Conservation (phyloP, 2,888 invertebrate genomes). For the Erebia aethiops region DNA sequence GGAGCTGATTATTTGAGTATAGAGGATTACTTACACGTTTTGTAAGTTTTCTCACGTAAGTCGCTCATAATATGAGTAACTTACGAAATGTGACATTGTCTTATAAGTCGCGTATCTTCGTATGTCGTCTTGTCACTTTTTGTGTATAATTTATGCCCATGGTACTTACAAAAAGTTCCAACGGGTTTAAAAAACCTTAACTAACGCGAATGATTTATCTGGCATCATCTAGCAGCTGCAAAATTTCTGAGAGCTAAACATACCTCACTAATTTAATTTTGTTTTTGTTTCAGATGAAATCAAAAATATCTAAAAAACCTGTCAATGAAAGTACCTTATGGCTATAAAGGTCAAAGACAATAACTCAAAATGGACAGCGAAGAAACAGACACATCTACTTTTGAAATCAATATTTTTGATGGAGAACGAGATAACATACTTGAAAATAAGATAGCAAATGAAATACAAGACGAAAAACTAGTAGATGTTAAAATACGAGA, state of each 20-base stretch:
- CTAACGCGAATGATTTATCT: no score
- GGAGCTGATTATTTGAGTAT: no score
- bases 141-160: no score
- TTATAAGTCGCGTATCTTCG: no score
- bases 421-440: slow-evolving; percentile 4
- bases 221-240: no score
- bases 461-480: background rate
- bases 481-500: background rate
- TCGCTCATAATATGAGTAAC: no score
- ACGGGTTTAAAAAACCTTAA: no score
- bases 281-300: slow-evolving; percentile 29
- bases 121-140: no score
- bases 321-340: slow-evolving; percentile 31
- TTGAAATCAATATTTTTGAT: slow-evolving; percentile 21
- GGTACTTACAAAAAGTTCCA: no score
- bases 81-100: no score
- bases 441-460: slow-evolving; percentile 18
- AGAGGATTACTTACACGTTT: no score
- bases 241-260: background rate
- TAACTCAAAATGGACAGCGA: slow-evolving; percentile 32
- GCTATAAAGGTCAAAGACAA: slow-evolving; percentile 21
- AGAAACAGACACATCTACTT: slow-evolving; percentile 21
- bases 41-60: no score
- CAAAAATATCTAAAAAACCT: background rate
- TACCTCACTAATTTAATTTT: background rate